Conservation (phyloP, 2,113 vertebrate genomes). For the Recurvirostra avosetta region DNA sequence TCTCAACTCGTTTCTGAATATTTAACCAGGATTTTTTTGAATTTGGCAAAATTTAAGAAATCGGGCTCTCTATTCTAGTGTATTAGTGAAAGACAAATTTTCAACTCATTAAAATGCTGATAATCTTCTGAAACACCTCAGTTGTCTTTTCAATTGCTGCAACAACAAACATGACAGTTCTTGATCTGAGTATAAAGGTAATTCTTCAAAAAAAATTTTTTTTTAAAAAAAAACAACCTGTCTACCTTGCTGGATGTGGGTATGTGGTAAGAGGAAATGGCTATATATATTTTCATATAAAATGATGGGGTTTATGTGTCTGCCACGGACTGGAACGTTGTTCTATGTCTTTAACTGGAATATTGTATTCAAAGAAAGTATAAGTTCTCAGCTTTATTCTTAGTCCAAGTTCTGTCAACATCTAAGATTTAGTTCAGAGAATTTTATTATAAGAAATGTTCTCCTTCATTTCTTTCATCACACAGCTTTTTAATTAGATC, state of each 20-base stretch:
- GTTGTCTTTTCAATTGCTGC: neutral
- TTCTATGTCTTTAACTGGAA: neutral
- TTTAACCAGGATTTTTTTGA: neutral
- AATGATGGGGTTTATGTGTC: neutral
- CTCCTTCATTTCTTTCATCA: neutral
- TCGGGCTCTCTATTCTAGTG: neutral
- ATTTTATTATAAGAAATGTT: neutral
- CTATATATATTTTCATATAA: neutral
- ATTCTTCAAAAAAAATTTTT: neutral
- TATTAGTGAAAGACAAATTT: no score
- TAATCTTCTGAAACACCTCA: neutral
- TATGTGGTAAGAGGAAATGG: neutral
- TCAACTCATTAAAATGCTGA: neutral
- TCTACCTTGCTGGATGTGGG: neutral
- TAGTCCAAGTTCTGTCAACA: neutral
- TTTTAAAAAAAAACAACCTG: neutral
- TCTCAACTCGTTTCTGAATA: neutral
- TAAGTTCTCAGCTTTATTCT: neutral
- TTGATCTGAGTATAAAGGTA: neutral
- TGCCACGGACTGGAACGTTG: neutral
- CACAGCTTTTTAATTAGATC: neutral
- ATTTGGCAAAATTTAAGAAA: neutral
- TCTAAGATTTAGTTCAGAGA: neutral
- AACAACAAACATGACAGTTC: neutral
- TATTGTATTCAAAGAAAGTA: neutral